These are phyloP conservation scores for Amazona guildingii DNA, from an alignment of 2,113 vertebrate species.

Conservation along the genomic window DNA sequence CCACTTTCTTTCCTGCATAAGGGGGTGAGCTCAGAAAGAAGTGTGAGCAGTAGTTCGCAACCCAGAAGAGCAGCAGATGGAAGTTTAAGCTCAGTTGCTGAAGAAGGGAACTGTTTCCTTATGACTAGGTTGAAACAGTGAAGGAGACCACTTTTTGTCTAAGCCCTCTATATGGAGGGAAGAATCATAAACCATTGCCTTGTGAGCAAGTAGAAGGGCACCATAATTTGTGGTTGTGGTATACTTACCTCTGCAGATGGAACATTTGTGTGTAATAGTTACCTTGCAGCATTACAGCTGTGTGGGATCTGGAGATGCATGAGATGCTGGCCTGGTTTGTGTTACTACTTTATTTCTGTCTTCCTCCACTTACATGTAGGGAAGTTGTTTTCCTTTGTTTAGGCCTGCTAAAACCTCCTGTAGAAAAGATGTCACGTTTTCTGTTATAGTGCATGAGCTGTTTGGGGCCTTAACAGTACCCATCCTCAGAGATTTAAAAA, in stretches of 20 bases:
- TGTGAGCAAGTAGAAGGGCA: background rate
- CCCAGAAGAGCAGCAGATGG: background rate
- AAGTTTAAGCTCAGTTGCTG: background rate
- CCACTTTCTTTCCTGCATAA: fast-evolving
- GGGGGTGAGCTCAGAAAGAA: background rate
- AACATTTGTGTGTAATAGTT: background rate
- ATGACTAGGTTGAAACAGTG: background rate
- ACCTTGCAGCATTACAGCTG: background rate
- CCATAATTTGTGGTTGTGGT: background rate
- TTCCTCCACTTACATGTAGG: background rate
- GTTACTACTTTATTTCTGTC: background rate
- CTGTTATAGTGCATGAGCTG: background rate
- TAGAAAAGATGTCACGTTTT: background rate
- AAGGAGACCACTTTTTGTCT: background rate
- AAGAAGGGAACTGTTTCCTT: background rate
- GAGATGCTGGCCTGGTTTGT: background rate
- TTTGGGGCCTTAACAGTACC: background rate
- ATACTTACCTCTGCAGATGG: background rate
- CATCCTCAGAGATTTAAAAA: background rate
- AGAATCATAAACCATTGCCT: background rate
- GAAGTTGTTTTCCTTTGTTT: background rate
- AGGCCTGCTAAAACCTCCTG: background rate
- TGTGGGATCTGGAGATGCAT: background rate
- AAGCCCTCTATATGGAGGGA: background rate
- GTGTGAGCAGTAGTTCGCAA: background rate